Conservation (phyloP, 2,113 vertebrate genomes). For the Gymnobelideus leadbeateri region DNA sequence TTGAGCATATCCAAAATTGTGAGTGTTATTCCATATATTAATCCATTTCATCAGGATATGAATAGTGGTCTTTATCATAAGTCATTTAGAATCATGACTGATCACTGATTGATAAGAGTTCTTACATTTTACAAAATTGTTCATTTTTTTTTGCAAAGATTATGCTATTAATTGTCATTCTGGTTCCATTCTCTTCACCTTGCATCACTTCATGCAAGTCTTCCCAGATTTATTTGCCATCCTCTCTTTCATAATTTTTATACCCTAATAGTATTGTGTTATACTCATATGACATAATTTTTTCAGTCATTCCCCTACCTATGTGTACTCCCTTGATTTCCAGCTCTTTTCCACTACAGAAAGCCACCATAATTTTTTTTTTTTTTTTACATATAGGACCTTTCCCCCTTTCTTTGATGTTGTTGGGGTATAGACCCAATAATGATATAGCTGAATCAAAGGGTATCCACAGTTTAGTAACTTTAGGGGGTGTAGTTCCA, state of each 20-base stretch:
- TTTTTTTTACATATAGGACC: not conserved
- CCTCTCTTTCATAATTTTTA: not conserved
- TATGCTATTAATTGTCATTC: not conserved
- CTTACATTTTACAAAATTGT: not conserved
- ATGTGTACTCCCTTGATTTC: too few species aligned
- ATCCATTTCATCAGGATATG: too few species aligned
- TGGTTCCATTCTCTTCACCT: not conserved
- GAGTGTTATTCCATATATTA: too few species aligned
- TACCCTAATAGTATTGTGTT: not conserved
- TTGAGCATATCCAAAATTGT: too few species aligned
- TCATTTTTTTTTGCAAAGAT: not conserved
- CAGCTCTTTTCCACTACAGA: too few species aligned
- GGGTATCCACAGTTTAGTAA: not conserved
- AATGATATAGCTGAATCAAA: not conserved
- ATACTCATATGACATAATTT: too few species aligned
- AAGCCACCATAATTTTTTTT: not conserved
- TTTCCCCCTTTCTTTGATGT: not conserved
- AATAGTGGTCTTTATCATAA: too few species aligned
- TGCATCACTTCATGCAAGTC: not conserved
- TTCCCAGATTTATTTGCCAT: not conserved
- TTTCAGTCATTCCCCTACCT: too few species aligned
- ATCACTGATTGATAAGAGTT: not conserved
- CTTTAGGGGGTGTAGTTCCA: not conserved
- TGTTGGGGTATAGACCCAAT: not conserved
- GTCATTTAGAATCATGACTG: not conserved